Conservation (phyloP, 2,113 vertebrate genomes). For the Rutilus rutilus region DNA sequence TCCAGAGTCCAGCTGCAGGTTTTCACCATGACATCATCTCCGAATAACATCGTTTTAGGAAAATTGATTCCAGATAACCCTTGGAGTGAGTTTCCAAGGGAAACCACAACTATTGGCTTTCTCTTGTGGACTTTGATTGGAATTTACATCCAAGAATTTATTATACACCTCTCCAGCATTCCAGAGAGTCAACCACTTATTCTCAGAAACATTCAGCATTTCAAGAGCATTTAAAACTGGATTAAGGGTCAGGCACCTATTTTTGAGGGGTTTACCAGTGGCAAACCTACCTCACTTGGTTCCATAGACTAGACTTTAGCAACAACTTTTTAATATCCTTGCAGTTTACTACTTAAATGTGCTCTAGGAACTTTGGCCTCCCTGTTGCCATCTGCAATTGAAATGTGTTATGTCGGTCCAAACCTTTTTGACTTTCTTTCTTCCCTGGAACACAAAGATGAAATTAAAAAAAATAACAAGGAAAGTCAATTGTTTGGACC, state of each 20-base stretch:
- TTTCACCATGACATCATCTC: slow-evolving; percentile 59
- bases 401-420: background rate
- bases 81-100: slow-evolving; percentile 34
- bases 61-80: slow-evolving; percentile 62
- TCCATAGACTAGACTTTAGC: background rate
- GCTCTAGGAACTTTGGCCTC: background rate
- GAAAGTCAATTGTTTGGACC: background rate
- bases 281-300: background rate
- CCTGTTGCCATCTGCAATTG: background rate
- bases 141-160: slow-evolving; percentile 48
- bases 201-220: background rate
- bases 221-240: background rate
- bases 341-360: background rate
- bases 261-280: background rate
- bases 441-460: background rate
- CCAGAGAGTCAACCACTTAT: background rate
- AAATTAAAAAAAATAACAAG: background rate
- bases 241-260: background rate
- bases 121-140: slow-evolving; percentile 35
- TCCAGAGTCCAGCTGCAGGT: slow-evolving; percentile 35
- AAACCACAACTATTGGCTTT: slow-evolving; percentile 43
- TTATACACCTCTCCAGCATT: background rate
- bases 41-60: slow-evolving; percentile 56
- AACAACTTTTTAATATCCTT: background rate
- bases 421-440: background rate